These are phyloP conservation scores for Actinernus sp. DNA, from an alignment of 92 coral and sea anemone species.

Conservation along the genomic window DNA sequence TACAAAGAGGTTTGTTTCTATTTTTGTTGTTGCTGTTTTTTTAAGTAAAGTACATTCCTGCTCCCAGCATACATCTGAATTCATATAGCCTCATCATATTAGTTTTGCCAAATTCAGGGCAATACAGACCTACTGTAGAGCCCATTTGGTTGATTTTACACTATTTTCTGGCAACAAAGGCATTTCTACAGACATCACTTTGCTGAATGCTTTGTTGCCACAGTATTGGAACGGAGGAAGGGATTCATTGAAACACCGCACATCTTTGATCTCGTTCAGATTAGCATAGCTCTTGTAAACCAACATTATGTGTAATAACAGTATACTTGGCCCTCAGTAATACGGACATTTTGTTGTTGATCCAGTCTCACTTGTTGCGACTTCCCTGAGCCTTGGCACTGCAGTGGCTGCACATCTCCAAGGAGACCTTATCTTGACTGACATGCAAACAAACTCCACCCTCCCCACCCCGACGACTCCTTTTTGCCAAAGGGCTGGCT, in stretches of 20 bases:
- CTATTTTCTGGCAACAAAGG: too few relatives aligned
- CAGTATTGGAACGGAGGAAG: too few relatives aligned
- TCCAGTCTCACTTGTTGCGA: constrained; percentile 17
- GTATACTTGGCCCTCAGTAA: constrained; percentile 69
- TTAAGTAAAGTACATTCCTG: background rate
- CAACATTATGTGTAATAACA: too few relatives aligned
- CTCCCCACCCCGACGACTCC: constrained; percentile 19
- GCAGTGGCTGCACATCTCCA: constrained; percentile 89
- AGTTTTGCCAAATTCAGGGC: too few relatives aligned
- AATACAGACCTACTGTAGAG: too few relatives aligned
- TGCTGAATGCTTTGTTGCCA: constrained; percentile 15
- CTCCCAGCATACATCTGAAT: background rate
- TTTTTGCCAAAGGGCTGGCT: background rate
- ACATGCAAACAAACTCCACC: constrained; percentile 98
- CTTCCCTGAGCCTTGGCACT: constrained; percentile 69
- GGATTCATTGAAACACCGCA: background rate
- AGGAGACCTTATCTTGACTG: constrained; percentile 81
- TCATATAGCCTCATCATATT: too few relatives aligned
- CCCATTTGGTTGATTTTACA: too few relatives aligned
- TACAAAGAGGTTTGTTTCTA: background rate
- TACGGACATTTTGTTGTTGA: constrained; percentile 85
- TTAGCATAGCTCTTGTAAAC: constrained; percentile 7
- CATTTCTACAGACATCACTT: too few relatives aligned
- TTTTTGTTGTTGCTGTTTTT: background rate
- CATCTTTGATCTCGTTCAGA: background rate